Percentiles rank a stretch among this genome's conserved stretches.
phyloP scores from a whole-genome alignment of 2,113 vertebrate species.

The Tachysurus fulvidraco region DNA sequence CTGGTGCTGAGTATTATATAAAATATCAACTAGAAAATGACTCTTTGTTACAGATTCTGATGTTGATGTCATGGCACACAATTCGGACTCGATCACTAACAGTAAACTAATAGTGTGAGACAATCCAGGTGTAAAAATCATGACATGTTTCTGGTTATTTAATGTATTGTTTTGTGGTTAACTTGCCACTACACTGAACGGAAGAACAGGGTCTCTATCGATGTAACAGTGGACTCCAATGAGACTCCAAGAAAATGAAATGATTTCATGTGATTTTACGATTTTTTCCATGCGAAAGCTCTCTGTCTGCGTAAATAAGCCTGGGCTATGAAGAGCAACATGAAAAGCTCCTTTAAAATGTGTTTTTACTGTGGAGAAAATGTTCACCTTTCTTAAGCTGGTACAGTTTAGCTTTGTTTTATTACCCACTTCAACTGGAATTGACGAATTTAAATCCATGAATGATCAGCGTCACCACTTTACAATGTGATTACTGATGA shows the following conservation, averaged over 20 bases:
- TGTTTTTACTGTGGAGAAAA: not conserved
- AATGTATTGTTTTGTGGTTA: not conserved
- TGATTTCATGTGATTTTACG: not conserved
- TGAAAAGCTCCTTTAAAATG: not conserved
- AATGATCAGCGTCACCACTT: not conserved
- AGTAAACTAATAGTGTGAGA: not conserved
- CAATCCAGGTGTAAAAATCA: not conserved
- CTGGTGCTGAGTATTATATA: not conserved
- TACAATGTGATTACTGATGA: not conserved
- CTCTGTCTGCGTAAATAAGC: not conserved
- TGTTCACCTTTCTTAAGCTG: not conserved
- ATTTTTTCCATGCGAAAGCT: not conserved
- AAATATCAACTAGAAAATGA: not conserved
- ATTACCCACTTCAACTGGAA: not conserved
- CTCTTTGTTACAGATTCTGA: conserved; percentile 15
- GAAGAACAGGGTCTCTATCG: conserved; percentile 28
- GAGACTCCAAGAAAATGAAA: not conserved
- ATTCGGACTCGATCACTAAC: not conserved
- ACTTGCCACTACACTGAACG: not conserved
- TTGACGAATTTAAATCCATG: not conserved
- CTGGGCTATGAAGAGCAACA: not conserved
- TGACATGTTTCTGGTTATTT: not conserved
- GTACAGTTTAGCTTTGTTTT: not conserved
- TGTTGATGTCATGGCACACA: not conserved
- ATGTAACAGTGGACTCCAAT: not conserved